Evolutionary conservation across 37 sponge, comb jelly and placozoan species (phyloP).

Genomic region (Eunapius fragilis): DNA sequence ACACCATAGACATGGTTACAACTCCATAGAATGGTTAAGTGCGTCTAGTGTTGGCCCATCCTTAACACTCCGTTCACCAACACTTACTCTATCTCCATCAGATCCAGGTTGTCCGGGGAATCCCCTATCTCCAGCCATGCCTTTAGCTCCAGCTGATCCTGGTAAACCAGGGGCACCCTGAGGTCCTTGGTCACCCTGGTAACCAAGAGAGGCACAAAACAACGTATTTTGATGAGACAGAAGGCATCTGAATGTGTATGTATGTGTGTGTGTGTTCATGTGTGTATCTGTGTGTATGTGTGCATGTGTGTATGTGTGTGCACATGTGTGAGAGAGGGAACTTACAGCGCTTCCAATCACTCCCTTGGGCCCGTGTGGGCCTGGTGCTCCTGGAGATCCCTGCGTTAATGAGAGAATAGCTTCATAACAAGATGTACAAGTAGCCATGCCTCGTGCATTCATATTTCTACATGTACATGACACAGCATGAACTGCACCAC

Average conservation of each 20-base stretch:
- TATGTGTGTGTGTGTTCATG: neutral
- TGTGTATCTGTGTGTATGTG: neutral
- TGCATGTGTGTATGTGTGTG: neutral
- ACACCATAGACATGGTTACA: neutral
- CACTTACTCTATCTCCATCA: conserved; percentile 52
- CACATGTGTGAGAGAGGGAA: neutral
- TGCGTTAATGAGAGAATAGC: neutral
- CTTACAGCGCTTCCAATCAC: conserved; percentile 18
- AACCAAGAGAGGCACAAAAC: neutral
- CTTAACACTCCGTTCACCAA: neutral
- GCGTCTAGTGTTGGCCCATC: neutral
- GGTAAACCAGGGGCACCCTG: conserved; percentile 47
- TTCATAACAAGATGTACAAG: neutral
- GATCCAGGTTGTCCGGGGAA: conserved; percentile 46
- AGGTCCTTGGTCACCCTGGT: conserved; percentile 40
- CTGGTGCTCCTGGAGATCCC: conserved; percentile 23
- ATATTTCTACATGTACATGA: too few relatives aligned
- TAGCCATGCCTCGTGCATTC: too few relatives aligned
- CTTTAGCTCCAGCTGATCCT: conserved; percentile 48
- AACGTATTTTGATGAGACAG: neutral
- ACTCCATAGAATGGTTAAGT: neutral
- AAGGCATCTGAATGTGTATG: neutral
- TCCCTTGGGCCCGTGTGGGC: conserved; percentile 41
- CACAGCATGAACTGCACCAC: too few relatives aligned
- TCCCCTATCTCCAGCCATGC: conserved; percentile 49